Conservation (phyloP, 2,113 vertebrate species). For the Argyrosomus japonicus region DNA sequence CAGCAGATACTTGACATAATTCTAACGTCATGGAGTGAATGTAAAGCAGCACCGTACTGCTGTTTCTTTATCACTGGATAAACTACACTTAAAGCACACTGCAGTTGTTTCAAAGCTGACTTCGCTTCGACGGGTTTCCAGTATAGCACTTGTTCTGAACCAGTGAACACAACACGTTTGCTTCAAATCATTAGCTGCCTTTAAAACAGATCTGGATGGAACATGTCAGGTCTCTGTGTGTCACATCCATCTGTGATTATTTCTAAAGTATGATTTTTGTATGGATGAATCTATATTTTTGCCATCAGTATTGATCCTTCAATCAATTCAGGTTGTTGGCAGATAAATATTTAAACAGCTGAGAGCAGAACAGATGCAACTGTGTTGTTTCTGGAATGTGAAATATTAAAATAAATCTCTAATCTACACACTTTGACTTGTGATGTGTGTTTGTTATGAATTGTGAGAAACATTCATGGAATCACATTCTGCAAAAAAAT, state of each 20-base stretch:
- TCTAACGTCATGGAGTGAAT: conserved; percentile 44
- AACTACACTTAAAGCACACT: conserved; percentile 44
- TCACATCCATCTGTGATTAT: conserved; percentile 54
- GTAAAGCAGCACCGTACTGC: conserved; percentile 41
- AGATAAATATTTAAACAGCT: conserved; percentile 35
- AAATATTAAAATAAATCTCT: conserved; percentile 62
- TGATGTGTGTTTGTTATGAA: conserved; percentile 1
- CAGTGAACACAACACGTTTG: conserved; percentile 3
- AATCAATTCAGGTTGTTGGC: conserved; percentile 50
- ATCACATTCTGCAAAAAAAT: background rate
- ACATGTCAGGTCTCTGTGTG: conserved; percentile 28
- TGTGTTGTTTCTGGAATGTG: conserved; percentile 64
- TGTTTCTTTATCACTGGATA: conserved; percentile 58
- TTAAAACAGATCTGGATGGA: conserved; percentile 20
- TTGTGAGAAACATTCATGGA: background rate
- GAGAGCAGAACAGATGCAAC: conserved; percentile 38
- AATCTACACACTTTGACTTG: conserved; percentile 8
- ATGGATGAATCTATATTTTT: conserved; percentile 65
- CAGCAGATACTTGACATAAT: conserved; percentile 8
- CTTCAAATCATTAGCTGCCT: conserved; percentile 63
- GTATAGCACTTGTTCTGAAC: conserved; percentile 27
- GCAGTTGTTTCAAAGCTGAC: background rate
- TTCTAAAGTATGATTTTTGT: conserved; percentile 37
- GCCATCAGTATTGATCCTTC: conserved; percentile 66
- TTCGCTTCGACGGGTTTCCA: background rate